Conservation (phyloP, 2,113 vertebrate species). For the pig (Sus scrofa) region T2T-Sscrofa CM000812.6:254423001-254423500, state of each 20-base stretch:
- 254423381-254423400: background rate
- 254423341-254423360: background rate
- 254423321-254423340: background rate
- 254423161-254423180: background rate
- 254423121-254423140: background rate
- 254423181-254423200: background rate
- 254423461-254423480: background rate
- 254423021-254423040: background rate
- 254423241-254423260: background rate
- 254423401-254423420: background rate
- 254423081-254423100: background rate
- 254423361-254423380: background rate
- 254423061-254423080: background rate
- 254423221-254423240: background rate
- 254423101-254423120: background rate
- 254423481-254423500: background rate
- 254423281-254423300: background rate
- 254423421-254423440: background rate
- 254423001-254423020: slow-evolving; percentile 39
- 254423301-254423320: background rate
- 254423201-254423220: background rate
- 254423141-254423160: background rate
- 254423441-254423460: background rate
- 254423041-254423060: background rate
- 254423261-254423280: background rate